Percentiles rank a stretch among this genome's conserved stretches.
These are phyloP conservation scores for Pteropus alecto DNA, from an alignment of 2,113 vertebrate species.

Conservation along the genomic window DNA sequence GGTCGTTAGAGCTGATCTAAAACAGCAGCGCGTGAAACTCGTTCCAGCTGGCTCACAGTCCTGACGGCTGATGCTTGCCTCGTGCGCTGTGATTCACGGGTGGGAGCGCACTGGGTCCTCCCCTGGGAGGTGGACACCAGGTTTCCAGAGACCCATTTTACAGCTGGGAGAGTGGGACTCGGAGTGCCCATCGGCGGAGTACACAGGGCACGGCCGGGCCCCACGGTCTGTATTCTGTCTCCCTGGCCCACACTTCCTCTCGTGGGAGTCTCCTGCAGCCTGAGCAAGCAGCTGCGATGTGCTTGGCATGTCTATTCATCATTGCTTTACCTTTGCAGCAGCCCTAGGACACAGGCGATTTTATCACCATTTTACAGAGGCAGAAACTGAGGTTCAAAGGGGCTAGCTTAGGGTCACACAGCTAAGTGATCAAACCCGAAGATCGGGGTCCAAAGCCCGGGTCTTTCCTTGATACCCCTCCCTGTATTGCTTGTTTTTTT, in stretches of 20 bases:
- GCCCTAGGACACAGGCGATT: neutral
- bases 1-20: neutral
- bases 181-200: accelerated
- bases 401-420: neutral
- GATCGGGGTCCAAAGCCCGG: neutral
- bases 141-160: neutral
- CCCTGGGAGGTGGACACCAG: accelerated
- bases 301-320: accelerated
- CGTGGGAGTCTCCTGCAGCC: accelerated
- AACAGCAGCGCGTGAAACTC: neutral
- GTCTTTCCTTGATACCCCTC: neutral
- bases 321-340: neutral
- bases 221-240: accelerated
- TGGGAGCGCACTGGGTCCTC: accelerated
- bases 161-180: neutral
- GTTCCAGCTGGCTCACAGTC: accelerated
- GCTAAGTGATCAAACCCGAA: neutral
- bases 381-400: neutral
- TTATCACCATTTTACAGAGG: neutral
- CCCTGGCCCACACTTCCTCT: accelerated
- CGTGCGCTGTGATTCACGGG: too few species aligned
- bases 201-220: neutral
- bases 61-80: accelerated
- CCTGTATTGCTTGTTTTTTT: neutral
- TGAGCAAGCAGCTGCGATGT: accelerated